Evolutionary conservation across 2,797 vertebrate species (phyloP).

Genomic region (Glossophaga mutica): DNA sequence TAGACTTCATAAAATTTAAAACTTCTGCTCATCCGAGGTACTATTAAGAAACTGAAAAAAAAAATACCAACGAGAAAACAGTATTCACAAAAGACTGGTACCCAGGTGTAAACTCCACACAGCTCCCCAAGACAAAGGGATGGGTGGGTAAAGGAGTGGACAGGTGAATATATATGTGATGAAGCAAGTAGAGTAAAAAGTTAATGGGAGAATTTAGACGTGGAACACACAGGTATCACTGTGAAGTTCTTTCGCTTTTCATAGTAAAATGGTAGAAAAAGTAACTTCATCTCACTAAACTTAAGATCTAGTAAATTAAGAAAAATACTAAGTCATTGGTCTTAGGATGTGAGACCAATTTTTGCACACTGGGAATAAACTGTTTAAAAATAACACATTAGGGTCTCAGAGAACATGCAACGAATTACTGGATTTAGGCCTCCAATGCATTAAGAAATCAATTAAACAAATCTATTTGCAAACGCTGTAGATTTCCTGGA

Average conservation of each 20-base stretch:
- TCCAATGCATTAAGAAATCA: not conserved
- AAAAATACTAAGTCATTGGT: not conserved
- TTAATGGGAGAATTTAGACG: not conserved
- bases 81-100: not conserved
- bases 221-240: not conserved
- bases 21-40: not conserved
- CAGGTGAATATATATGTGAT: not conserved
- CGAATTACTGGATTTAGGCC: not conserved
- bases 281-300: not conserved
- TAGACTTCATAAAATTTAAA: not conserved
- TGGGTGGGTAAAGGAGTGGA: not conserved
- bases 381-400: not conserved
- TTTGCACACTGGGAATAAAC: not conserved
- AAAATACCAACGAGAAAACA: not conserved
- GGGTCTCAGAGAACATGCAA: not conserved
- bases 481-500: not conserved
- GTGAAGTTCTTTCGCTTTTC: not conserved
- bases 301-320: not conserved
- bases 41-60: not conserved
- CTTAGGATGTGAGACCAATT: not conserved
- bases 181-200: not conserved
- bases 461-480: not conserved
- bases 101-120: not conserved
- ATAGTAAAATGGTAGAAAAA: conserved; percentile 23
- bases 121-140: not conserved